Percentiles rank a stretch among this genome's conserved stretches.
Conservation (phyloP, 2,113 vertebrate genomes). For the Nycticebus coucang region DNA sequence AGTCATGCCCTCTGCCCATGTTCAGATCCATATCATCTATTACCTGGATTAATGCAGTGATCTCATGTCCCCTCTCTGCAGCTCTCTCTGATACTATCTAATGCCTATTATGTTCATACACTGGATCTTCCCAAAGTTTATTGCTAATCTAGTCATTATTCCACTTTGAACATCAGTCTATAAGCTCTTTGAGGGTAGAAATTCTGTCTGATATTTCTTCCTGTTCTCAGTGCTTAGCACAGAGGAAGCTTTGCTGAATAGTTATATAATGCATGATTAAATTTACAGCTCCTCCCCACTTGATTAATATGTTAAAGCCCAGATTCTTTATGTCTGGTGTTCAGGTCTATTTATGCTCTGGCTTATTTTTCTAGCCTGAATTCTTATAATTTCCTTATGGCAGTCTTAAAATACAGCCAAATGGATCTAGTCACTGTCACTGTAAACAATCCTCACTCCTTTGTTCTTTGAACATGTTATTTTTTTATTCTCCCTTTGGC, state of each 20-base stretch:
- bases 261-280: constrained; percentile 17
- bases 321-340: constrained; percentile 29
- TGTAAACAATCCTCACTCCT: constrained; percentile 3
- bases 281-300: not conserved
- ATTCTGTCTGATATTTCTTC: not conserved
- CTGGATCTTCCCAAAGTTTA: not conserved
- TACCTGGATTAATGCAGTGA: not conserved
- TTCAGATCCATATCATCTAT: not conserved
- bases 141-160: not conserved
- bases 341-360: constrained; percentile 22
- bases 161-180: constrained; percentile 30
- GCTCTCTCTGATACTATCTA: not conserved
- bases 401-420: constrained; percentile 34
- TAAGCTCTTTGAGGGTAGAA: not conserved
- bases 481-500: constrained; percentile 33
- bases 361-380: constrained; percentile 33
- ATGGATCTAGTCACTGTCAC: not conserved
- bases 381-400: constrained; percentile 3
- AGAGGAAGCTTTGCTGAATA: not conserved
- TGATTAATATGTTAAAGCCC: constrained; percentile 31
- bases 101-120: constrained; percentile 6
- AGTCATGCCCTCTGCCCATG: not conserved
- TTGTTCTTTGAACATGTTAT: constrained; percentile 32
- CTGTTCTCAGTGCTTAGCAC: constrained; percentile 6
- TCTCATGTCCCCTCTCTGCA: not conserved